phyloP scores from a whole-genome alignment of 2,797 vertebrate genomes.

The Melanotaenia nigrans region DNA sequence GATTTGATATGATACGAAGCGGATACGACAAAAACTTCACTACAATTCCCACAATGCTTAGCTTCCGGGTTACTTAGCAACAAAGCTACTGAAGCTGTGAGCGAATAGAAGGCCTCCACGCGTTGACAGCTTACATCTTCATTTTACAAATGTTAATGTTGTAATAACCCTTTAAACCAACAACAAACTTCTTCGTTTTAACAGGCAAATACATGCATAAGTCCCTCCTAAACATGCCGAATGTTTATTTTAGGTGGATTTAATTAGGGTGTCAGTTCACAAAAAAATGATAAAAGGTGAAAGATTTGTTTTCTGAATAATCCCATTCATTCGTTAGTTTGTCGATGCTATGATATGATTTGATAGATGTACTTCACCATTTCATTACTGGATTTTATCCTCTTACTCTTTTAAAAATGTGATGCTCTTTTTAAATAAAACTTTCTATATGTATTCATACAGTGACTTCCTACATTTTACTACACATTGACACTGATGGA shows the following conservation, averaged over 20 bases:
- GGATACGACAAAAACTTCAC: constrained; percentile 33
- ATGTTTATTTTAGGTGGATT: not conserved
- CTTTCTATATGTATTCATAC: too few species aligned
- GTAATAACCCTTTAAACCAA: not conserved
- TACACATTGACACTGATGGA: too few species aligned
- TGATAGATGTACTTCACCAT: not conserved
- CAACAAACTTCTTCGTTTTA: not conserved
- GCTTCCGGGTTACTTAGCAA: constrained; percentile 53
- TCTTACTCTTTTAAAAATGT: too few species aligned
- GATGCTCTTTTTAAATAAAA: too few species aligned
- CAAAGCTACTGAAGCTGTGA: constrained; percentile 39
- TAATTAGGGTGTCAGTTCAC: not conserved
- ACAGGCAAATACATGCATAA: not conserved
- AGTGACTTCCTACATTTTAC: too few species aligned
- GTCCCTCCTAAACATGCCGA: not conserved
- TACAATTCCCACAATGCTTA: constrained; percentile 65
- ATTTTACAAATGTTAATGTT: too few species aligned
- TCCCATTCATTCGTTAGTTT: not conserved
- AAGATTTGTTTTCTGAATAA: not conserved
- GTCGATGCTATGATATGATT: not conserved
- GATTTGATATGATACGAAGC: accelerated
- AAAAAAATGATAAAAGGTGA: not conserved
- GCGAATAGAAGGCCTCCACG: constrained; percentile 83
- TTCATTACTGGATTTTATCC: too few species aligned
- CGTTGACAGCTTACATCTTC: constrained; percentile 10